Conservation (phyloP, 1,140 invertebrate species). For the Diachasmimorpha longicaudata region DNA sequence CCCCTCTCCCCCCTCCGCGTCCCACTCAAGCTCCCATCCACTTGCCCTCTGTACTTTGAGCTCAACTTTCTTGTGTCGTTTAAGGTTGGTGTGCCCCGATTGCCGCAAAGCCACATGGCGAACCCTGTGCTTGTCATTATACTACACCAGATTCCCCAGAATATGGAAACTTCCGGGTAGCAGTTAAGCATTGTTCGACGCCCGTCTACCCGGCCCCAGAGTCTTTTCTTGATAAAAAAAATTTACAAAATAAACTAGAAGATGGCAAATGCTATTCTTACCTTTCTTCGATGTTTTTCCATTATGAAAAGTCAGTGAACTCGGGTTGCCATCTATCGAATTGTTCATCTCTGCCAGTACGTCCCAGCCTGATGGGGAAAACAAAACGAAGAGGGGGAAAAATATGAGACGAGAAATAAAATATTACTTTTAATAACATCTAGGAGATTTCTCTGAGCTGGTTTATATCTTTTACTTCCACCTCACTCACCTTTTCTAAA, state of each 20-base stretch:
- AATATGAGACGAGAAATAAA: background rate
- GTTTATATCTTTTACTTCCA: background rate
- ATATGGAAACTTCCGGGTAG: background rate
- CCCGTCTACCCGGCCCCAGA: background rate
- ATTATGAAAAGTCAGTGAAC: conserved; percentile 66
- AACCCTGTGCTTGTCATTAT: conserved; percentile 17
- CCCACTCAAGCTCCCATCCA: conserved; percentile 21
- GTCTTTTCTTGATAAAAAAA: background rate
- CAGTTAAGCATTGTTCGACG: background rate
- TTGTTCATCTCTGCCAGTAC: conserved; percentile 64
- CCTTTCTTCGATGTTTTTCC: conserved; percentile 60
- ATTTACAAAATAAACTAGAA: background rate
- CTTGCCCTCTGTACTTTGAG: conserved; percentile 18
- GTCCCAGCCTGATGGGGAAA: conserved; percentile 54
- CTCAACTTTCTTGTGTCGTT: conserved; percentile 25
- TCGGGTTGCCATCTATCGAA: conserved; percentile 68
- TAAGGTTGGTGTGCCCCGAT: conserved; percentile 18
- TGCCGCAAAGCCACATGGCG: conserved; percentile 28
- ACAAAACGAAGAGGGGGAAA: conserved; percentile 1
- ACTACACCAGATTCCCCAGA: background rate
- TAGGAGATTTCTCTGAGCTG: background rate
- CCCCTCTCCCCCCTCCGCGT: conserved; percentile 8
- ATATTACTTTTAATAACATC: background rate
- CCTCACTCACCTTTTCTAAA: conserved; percentile 58
- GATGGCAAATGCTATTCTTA: conserved; percentile 28